Conservation (phyloP, 2,113 vertebrate genomes). For the Hemiprocne comata region DNA sequence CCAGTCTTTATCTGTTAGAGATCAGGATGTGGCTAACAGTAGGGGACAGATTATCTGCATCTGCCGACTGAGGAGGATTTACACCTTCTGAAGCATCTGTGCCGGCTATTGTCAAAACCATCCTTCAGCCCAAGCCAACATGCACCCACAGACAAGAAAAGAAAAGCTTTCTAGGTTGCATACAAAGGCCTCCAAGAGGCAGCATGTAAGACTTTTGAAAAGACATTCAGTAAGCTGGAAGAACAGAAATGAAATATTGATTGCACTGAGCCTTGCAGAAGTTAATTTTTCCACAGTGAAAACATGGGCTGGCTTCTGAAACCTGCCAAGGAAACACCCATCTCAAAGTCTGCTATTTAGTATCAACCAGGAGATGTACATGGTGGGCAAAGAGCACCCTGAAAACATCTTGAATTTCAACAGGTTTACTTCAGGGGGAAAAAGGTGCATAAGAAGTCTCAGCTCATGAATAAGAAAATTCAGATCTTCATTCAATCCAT, state of each 20-base stretch:
- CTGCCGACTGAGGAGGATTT: conserved; percentile 23
- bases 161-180: not conserved
- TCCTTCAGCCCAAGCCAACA: not conserved
- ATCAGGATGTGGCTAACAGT: conserved; percentile 51
- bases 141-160: not conserved
- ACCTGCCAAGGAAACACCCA: not conserved
- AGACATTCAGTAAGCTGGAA: not conserved
- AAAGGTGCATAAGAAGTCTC: not conserved
- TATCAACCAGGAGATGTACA: not conserved
- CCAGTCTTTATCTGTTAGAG: conserved; percentile 57
- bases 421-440: not conserved
- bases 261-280: not conserved
- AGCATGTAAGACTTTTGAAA: not conserved
- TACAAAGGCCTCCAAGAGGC: not conserved
- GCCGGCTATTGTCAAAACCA: not conserved
- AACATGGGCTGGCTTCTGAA: not conserved
- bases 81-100: conserved; percentile 60
- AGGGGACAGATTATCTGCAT: conserved; percentile 57
- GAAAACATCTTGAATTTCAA: not conserved
- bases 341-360: not conserved
- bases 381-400: not conserved
- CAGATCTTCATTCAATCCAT: not conserved
- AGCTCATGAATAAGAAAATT: rapidly evolving
- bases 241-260: not conserved
- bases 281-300: not conserved